Evolutionary conservation across 2,888 invertebrate species (phyloP).

Genomic region (Pyrgus malvae): DNA sequence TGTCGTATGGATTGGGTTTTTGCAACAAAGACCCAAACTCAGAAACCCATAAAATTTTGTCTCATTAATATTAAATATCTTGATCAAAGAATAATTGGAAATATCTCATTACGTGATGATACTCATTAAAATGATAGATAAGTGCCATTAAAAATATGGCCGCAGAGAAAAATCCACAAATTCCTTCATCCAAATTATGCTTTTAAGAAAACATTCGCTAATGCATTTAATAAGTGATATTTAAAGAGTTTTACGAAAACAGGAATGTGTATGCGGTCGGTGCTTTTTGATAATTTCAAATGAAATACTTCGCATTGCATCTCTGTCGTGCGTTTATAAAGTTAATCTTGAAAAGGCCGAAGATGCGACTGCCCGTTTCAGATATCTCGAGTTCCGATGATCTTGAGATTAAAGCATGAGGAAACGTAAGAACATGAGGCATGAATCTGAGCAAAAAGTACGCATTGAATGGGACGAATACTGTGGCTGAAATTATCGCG

Average conservation of each 20-base stretch:
- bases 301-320: constrained; percentile 18
- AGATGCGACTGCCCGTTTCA: constrained; percentile 19
- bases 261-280: constrained; percentile 17
- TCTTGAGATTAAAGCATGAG: constrained; percentile 23
- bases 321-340: constrained; percentile 19
- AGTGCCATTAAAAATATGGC: background rate
- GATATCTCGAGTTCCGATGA: constrained; percentile 26
- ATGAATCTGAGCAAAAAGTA: constrained; percentile 24
- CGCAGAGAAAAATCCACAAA: background rate
- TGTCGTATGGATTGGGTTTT: too few relatives aligned
- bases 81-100: too few relatives aligned
- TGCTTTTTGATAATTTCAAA: constrained; percentile 28
- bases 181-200: constrained; percentile 12
- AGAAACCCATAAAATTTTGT: too few relatives aligned
- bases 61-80: too few relatives aligned
- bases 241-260: constrained; percentile 40
- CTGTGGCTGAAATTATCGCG: constrained; percentile 1
- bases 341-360: constrained; percentile 18
- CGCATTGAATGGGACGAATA: constrained; percentile 6
- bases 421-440: constrained; percentile 17
- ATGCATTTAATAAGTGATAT: constrained; percentile 41
- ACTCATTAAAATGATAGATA: too few relatives aligned
- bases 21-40: too few relatives aligned
- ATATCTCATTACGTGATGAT: too few relatives aligned
- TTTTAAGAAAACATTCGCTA: constrained; percentile 43